Evolutionary conservation across 1,140 invertebrate species (phyloP).

Genomic region (Drosophila ohnishii): DNA sequence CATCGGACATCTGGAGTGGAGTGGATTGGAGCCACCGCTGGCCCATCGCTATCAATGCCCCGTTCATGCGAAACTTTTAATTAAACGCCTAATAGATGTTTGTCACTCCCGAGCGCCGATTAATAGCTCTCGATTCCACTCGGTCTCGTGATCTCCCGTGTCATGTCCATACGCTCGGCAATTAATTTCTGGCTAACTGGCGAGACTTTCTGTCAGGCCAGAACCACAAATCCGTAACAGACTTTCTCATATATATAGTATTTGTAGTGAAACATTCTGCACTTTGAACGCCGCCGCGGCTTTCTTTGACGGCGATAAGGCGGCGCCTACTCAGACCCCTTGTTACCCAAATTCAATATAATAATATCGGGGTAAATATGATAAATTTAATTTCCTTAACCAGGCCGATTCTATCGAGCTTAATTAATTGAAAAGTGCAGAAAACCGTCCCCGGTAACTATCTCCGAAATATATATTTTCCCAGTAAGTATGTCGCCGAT

Average conservation of each 20-base stretch:
- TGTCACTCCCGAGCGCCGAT: conserved; percentile 66
- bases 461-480: conserved; percentile 6
- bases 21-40: conserved; percentile 20
- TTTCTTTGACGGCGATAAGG: conserved; percentile 63
- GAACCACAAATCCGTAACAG: conserved; percentile 24
- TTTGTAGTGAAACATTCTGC: conserved; percentile 54
- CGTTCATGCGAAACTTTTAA: conserved; percentile 74
- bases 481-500: background rate
- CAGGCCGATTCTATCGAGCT: conserved; percentile 52
- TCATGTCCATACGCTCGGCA: conserved; percentile 67
- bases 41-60: conserved; percentile 51
- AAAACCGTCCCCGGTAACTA: conserved; percentile 33
- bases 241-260: conserved; percentile 7
- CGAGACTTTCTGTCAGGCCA: conserved; percentile 6
- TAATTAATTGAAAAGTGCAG: conserved; percentile 66
- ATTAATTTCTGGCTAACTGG: conserved; percentile 53
- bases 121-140: conserved; percentile 66
- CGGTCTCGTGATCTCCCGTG: conserved; percentile 65
- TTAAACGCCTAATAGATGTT: conserved; percentile 79
- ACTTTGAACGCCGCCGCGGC: conserved; percentile 60
- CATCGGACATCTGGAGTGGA: conserved; percentile 48
- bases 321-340: conserved; percentile 30
- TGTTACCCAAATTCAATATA: conserved; percentile 33
- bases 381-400: conserved; percentile 70
- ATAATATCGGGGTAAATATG: conserved; percentile 37